Evolutionary conservation across 2,888 invertebrate genomes (phyloP).

Genomic region (Pseudeuparius sepicola): DNA sequence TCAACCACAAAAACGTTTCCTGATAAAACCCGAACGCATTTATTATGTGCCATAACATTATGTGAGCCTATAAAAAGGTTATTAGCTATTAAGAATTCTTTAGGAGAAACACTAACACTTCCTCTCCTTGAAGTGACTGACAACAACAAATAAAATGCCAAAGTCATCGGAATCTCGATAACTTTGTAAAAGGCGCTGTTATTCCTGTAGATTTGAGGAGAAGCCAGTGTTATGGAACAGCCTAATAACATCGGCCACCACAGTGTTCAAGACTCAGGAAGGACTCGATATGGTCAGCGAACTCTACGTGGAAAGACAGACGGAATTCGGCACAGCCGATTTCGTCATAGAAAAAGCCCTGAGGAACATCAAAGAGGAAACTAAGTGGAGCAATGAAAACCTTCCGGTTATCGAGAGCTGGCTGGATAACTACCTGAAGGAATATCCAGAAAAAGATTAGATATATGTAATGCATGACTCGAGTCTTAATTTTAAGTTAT

Average conservation of each 20-base stretch:
- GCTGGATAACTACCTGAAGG: constrained; percentile 49
- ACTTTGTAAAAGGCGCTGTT: too few relatives aligned
- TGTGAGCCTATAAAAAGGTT: too few relatives aligned
- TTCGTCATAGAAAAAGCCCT: constrained; percentile 63
- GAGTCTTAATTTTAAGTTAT: too few relatives aligned
- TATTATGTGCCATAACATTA: too few relatives aligned
- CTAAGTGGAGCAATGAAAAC: constrained; percentile 67
- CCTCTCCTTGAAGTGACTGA: too few relatives aligned
- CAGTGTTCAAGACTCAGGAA: constrained; percentile 63
- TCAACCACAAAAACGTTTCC: too few relatives aligned
- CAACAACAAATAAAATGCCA: too few relatives aligned
- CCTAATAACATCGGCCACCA: constrained; percentile 62
- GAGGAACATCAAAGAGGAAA: constrained; percentile 62
- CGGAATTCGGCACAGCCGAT: constrained; percentile 63
- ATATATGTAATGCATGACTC: too few relatives aligned
- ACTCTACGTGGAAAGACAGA: constrained; percentile 51
- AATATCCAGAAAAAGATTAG: constrained; percentile 24
- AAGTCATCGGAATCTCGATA: too few relatives aligned
- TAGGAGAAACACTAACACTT: too few relatives aligned
- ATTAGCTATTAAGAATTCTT: too few relatives aligned
- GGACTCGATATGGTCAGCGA: constrained; percentile 60
- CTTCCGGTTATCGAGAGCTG: constrained; percentile 64
- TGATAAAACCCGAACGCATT: too few relatives aligned
- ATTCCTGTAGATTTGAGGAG: constrained; percentile 47
- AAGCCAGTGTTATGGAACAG: constrained; percentile 69